A percentile compares a stretch with the other conserved stretches of the same genome.
Conservation (phyloP, 2,797 vertebrate genomes). For the Phaenicophaeus curvirostris region DNA sequence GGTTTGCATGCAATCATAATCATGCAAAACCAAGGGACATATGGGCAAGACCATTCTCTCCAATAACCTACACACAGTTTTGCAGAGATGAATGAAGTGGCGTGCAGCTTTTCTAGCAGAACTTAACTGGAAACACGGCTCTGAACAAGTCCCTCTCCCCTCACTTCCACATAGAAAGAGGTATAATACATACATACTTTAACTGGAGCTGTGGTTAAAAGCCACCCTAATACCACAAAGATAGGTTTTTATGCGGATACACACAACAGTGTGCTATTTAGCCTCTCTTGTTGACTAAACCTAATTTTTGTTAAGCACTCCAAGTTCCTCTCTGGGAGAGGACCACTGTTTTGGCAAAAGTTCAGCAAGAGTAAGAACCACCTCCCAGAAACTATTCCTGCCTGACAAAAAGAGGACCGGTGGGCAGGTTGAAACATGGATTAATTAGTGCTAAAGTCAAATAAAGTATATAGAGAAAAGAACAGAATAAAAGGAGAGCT, state of each 20-base stretch:
- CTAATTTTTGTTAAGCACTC: slow-evolving; percentile 27
- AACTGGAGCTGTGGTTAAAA: slow-evolving; percentile 33
- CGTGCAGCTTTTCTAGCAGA: not conserved
- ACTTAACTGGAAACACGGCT: not conserved
- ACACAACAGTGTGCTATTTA: not conserved
- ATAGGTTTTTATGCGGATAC: not conserved
- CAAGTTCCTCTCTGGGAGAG: slow-evolving; percentile 29
- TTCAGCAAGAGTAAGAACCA: slow-evolving; percentile 44
- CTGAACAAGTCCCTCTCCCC: not conserved
- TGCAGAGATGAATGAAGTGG: not conserved
- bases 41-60: not conserved
- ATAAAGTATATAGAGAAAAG: not conserved
- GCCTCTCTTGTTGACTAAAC: slow-evolving; percentile 56
- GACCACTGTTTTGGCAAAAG: slow-evolving; percentile 45
- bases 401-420: slow-evolving; percentile 18
- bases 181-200: not conserved
- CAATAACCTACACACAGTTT: not conserved
- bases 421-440: slow-evolving; percentile 60
- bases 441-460: not conserved
- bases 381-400: slow-evolving; percentile 57
- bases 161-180: not conserved
- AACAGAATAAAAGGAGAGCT: not conserved
- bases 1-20: not conserved
- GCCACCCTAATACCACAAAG: not conserved
- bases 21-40: rapidly evolving